phyloP scores from a whole-genome alignment of 2,888 invertebrate species.

The Drosophila anomalata region DNA sequence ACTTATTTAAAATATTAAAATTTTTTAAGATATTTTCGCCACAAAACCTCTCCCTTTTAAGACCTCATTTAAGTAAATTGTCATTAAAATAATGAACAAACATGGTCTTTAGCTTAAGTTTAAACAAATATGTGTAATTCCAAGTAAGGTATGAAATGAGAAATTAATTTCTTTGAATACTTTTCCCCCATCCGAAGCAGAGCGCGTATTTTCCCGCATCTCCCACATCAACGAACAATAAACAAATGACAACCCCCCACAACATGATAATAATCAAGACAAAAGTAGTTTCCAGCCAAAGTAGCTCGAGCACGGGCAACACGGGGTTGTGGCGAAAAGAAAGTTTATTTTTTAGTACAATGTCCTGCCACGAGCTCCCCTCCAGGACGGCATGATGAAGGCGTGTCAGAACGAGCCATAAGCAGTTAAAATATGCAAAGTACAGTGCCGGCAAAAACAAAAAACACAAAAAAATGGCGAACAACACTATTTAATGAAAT shows the following conservation, averaged over 20 bases:
- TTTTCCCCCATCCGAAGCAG: neutral
- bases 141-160: neutral
- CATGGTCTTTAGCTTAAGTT: too few species aligned
- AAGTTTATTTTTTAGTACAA: conserved; percentile 49
- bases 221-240: conserved; percentile 17
- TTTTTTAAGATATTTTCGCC: too few species aligned
- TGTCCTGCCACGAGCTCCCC: conserved; percentile 9
- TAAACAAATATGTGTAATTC: neutral
- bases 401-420: conserved; percentile 37
- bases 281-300: conserved; percentile 54
- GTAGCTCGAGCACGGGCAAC: neutral
- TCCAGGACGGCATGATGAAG: conserved; percentile 10
- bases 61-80: too few species aligned
- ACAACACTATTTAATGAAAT: conserved; percentile 77
- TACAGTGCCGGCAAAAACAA: conserved; percentile 25
- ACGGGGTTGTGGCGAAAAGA: conserved; percentile 6
- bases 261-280: conserved; percentile 52
- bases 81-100: too few species aligned
- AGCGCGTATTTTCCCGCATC: neutral
- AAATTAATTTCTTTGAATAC: neutral
- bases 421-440: conserved; percentile 68
- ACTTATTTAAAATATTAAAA: too few species aligned
- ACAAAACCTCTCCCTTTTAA: too few species aligned
- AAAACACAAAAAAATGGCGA: conserved; percentile 33
- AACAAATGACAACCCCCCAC: conserved; percentile 55